Evolutionary conservation across 2,797 vertebrate genomes (phyloP).

Genomic region (Pangasius mekongensis): DNA sequence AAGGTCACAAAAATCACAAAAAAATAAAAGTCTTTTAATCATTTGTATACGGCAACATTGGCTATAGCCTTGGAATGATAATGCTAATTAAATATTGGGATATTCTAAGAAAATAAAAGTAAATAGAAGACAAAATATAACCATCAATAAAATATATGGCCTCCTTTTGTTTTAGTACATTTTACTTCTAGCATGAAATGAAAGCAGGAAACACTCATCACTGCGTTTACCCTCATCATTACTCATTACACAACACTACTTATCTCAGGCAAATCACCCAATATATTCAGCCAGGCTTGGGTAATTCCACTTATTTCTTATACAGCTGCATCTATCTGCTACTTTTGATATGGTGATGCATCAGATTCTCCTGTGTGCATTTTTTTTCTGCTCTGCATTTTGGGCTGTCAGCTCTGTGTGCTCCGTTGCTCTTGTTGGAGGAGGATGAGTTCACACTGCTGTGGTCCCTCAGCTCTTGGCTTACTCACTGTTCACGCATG

Average conservation of each 20-base stretch:
- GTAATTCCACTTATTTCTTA: background rate
- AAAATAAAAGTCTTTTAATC: background rate
- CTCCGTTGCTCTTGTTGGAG: constrained; percentile 1
- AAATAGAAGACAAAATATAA: background rate
- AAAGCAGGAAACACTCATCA: constrained; percentile 9
- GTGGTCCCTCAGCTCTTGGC: constrained; percentile 3
- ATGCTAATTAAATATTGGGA: background rate
- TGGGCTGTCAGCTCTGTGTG: background rate
- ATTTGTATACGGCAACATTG: background rate
- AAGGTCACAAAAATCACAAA: background rate
- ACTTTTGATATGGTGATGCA: constrained; percentile 17
- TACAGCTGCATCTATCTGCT: background rate
- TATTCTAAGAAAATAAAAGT: background rate
- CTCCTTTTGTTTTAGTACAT: background rate
- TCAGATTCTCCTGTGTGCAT: background rate
- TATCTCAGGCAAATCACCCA: background rate
- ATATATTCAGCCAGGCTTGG: background rate
- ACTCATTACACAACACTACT: constrained; percentile 3
- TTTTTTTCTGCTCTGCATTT: background rate
- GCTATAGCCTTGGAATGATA: background rate
- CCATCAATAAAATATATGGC: background rate
- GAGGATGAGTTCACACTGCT: background rate
- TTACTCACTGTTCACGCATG: constrained; percentile 30
- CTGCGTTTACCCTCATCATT: background rate
- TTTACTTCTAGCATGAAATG: background rate